phyloP scores from a whole-genome alignment of 2,888 invertebrate species.

The Epirrhoe tristata region DNA sequence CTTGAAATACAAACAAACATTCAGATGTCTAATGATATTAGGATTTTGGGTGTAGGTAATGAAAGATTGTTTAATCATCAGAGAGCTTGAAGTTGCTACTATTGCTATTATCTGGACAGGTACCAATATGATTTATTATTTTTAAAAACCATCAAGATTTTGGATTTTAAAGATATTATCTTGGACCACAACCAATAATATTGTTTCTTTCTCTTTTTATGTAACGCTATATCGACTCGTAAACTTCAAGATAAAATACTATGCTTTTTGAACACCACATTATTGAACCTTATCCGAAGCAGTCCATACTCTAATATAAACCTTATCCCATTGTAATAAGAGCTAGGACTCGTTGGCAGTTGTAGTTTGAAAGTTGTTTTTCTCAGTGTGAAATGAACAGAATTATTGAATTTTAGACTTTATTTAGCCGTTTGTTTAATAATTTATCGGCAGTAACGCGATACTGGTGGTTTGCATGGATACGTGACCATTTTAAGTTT shows the following conservation, averaged over 20 bases:
- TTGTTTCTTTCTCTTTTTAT: constrained; percentile 61
- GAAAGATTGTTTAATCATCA: no score
- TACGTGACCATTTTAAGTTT: constrained; percentile 31
- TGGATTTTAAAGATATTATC: neutral
- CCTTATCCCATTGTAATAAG: constrained; percentile 35
- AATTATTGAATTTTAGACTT: constrained; percentile 68
- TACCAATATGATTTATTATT: no score
- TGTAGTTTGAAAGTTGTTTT: constrained; percentile 10
- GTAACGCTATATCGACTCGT: constrained; percentile 69
- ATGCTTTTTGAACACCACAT: constrained; percentile 48
- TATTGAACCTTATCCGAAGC: constrained; percentile 18
- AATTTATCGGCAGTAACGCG: constrained; percentile 66
- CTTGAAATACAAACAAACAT: no score
- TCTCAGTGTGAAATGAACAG: constrained; percentile 64
- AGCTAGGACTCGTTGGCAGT: neutral
- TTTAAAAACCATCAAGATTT: no score
- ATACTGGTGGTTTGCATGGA: constrained; percentile 48
- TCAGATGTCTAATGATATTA: no score
- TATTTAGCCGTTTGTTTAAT: constrained; percentile 60
- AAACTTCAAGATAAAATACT: constrained; percentile 71
- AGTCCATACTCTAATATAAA: constrained; percentile 30
- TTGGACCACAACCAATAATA: constrained; percentile 53
- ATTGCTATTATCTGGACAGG: no score
- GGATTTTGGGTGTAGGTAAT: no score
- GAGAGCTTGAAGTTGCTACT: no score